Conservation (phyloP, 2,888 invertebrate species). For the Acrobasis consociella region DNA sequence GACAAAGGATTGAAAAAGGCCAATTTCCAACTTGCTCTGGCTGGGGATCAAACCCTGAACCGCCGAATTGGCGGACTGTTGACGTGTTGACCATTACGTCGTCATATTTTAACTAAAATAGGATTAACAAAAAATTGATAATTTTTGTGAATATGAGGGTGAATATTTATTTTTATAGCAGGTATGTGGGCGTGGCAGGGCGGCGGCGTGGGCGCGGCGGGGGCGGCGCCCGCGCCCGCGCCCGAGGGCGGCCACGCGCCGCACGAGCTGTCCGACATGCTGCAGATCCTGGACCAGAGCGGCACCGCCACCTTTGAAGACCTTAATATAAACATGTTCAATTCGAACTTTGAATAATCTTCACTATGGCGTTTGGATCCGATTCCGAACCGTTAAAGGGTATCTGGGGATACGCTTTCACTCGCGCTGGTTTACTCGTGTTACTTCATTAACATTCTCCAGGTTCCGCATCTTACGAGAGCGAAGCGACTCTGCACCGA, state of each 20-base stretch:
- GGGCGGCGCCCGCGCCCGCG: constrained; percentile 76
- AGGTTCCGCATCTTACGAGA: background rate
- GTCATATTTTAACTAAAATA: no score
- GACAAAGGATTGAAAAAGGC: no score
- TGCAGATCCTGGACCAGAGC: constrained; percentile 70
- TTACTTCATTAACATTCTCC: background rate
- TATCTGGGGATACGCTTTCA: no score
- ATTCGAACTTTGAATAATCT: constrained; percentile 33
- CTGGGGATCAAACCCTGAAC: no score
- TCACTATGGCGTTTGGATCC: background rate
- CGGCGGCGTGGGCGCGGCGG: constrained; percentile 83
- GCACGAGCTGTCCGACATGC: constrained; percentile 64
- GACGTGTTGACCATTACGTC: no score
- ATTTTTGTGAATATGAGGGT: no score
- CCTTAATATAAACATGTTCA: constrained; percentile 55
- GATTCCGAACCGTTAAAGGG: no score
- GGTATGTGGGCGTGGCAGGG: constrained; percentile 70
- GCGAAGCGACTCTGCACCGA: background rate
- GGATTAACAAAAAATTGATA: no score
- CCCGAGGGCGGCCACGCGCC: constrained; percentile 66
- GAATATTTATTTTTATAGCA: constrained; percentile 36
- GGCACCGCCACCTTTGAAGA: constrained; percentile 58
- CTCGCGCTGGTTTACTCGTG: background rate
- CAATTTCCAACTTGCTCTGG: no score
- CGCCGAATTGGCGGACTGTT: no score